Conservation (phyloP, 2,113 vertebrate species). For the Gopherus evgoodei region DNA sequence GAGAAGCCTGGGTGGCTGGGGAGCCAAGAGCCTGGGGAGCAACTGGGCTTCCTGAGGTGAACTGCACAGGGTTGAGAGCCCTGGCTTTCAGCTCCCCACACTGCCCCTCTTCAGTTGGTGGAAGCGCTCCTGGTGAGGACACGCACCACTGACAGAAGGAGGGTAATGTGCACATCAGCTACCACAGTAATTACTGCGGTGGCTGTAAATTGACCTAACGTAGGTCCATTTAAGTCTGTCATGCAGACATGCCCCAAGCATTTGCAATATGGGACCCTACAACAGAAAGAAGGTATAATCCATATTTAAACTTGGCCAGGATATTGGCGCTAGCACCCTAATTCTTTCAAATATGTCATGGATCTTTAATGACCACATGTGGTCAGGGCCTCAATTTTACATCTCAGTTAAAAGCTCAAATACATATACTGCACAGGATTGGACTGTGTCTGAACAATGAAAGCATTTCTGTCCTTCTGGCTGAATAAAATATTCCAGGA, state of each 20-base stretch:
- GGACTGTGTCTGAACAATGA: background rate
- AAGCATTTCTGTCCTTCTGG: background rate
- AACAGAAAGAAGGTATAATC: accelerated
- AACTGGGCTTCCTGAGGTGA: no score
- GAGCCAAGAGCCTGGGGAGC: no score
- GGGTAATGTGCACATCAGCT: no score
- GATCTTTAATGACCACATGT: background rate
- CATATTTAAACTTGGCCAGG: background rate
- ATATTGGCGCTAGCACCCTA: background rate
- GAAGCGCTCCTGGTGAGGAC: no score
- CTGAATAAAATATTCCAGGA: background rate
- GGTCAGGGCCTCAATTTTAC: background rate
- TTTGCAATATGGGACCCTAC: background rate
- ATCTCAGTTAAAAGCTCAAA: background rate
- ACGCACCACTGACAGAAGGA: no score
- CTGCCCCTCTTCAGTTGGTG: no score
- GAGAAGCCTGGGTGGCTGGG: no score
- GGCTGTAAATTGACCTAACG: no score
- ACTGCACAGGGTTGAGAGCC: no score
- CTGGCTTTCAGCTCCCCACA: no score
- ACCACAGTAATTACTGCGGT: no score
- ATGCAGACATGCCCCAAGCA: background rate
- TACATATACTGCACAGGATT: background rate
- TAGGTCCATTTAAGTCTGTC: no score
- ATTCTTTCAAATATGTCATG: background rate